A percentile compares a stretch with the other conserved stretches of the same genome.
Conservation (phyloP, 2,888 invertebrate genomes). For the Polydrusus pterygomalis region DNA sequence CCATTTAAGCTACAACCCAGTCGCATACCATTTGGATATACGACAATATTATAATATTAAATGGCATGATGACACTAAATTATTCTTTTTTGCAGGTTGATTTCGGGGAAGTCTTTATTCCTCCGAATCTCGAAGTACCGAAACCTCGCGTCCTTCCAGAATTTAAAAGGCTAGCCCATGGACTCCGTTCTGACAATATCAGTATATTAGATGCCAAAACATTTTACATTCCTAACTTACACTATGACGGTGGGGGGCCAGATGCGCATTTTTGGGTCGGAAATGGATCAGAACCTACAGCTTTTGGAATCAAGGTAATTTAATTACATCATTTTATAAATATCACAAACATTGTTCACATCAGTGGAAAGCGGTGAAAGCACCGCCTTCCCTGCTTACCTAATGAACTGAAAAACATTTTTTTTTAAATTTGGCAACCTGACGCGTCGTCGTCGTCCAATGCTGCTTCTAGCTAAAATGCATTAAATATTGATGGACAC, state of each 20-base stretch:
- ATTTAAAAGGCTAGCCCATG: slow-evolving; percentile 90
- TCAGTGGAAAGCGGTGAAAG: too few species aligned
- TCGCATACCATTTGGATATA: too few species aligned
- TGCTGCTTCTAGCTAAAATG: too few species aligned
- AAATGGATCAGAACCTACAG: slow-evolving; percentile 86
- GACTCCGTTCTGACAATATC: slow-evolving; percentile 91
- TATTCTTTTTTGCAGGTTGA: slow-evolving; percentile 79
- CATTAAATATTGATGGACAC: too few species aligned
- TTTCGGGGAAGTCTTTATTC: slow-evolving; percentile 90
- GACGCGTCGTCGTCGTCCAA: too few species aligned
- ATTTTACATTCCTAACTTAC: slow-evolving; percentile 92
- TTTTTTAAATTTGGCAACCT: too few species aligned
- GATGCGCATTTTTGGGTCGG: slow-evolving; percentile 98
- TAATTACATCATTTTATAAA: not conserved
- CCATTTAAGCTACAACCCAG: too few species aligned
- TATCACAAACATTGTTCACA: too few species aligned
- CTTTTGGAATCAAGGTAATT: slow-evolving; percentile 84
- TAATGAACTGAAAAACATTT: too few species aligned
- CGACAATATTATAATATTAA: too few species aligned
- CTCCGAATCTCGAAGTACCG: slow-evolving; percentile 85
- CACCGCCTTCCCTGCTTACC: too few species aligned
- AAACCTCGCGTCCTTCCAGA: slow-evolving; percentile 88
- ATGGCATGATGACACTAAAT: not conserved
- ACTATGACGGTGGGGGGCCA: slow-evolving; percentile 93
- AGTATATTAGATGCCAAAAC: slow-evolving; percentile 94